Base-by-base conservation (phyloP, 2,888 invertebrate species). In the Drosophila affinis region DNA sequence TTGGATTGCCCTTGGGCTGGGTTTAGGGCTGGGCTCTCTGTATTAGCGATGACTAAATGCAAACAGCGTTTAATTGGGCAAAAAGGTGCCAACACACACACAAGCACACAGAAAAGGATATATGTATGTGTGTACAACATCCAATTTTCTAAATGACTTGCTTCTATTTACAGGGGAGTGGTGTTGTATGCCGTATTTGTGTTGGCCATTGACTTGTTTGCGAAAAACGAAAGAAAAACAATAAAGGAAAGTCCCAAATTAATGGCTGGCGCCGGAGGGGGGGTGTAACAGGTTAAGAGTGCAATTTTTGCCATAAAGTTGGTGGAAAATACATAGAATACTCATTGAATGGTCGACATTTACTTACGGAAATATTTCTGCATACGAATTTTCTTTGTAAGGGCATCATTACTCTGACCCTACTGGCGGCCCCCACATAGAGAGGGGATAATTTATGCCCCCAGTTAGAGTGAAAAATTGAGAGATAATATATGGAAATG, bases 121-220 rank as follows among this genome's bases (percentile, higher is more conserved):
- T 14, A 34, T 32, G 9, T 32, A 62, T 62, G 5, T 24, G 18
- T 18, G 1, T 51, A 27, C 29, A 4, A 56, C 69, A 75, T 67
- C 72, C 75, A 82, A 84, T 87, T 78, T 81, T 62, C 81, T 55
- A 78, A 87, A 87, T 84, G 72, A 72, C 46, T 70, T 67, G 48
- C 55, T 21, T 39, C 24, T 52, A 18, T 52, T 39, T 7, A 39
- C 39, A 14, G 14, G 39, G 39, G 39, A 39, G 14, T 39, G 54
- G 24, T 24, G 24, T 24, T 24, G 24, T 39, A 18, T 39, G 10
- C 18, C 9, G 18, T 67, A 45, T 65, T 53, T 65, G 44, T 52
- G 55, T 57, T 55, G 5, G n/a, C 56, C 45, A 48, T 61, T 49
- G 47, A 52, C 21, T 62, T 70, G 55, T 71, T 71, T 62, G 39